Conservation (phyloP, 1,140 invertebrate species). For the Tachypleus tridentatus region DNA sequence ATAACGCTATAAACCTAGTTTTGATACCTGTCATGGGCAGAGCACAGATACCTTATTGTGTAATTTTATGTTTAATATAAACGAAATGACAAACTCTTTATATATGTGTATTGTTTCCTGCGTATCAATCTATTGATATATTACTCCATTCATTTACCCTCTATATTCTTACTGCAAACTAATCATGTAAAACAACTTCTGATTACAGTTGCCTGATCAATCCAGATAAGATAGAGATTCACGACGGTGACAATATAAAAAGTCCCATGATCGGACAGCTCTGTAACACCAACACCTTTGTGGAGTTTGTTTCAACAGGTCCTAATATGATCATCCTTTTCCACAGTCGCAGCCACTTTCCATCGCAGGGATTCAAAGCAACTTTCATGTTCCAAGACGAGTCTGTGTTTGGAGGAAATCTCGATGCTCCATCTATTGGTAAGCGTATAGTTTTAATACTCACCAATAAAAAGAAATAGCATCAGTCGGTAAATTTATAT, state of each 20-base stretch:
- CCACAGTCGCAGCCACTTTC: slow-evolving; percentile 60
- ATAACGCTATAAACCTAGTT: too few relatives aligned
- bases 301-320: slow-evolving; percentile 67
- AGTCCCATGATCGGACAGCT: slow-evolving; percentile 59
- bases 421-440: too few relatives aligned
- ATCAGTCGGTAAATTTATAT: too few relatives aligned
- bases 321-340: slow-evolving; percentile 66
- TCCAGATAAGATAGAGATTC: slow-evolving; percentile 63
- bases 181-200: slow-evolving; percentile 4
- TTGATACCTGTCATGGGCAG: too few relatives aligned
- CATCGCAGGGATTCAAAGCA: slow-evolving; percentile 71
- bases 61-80: too few relatives aligned
- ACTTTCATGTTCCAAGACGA: slow-evolving; percentile 52
- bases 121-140: too few relatives aligned
- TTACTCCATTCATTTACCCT: too few relatives aligned
- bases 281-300: slow-evolving; percentile 59
- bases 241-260: slow-evolving; percentile 51
- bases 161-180: background rate
- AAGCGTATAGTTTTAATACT: too few relatives aligned
- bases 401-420: background rate
- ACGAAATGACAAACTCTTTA: too few relatives aligned
- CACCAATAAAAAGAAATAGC: too few relatives aligned
- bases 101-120: too few relatives aligned
- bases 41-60: too few relatives aligned
- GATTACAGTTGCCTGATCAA: slow-evolving; percentile 55